Base-by-base conservation (phyloP, 2,797 vertebrate species). In the Nannoperca obscura region DNA sequence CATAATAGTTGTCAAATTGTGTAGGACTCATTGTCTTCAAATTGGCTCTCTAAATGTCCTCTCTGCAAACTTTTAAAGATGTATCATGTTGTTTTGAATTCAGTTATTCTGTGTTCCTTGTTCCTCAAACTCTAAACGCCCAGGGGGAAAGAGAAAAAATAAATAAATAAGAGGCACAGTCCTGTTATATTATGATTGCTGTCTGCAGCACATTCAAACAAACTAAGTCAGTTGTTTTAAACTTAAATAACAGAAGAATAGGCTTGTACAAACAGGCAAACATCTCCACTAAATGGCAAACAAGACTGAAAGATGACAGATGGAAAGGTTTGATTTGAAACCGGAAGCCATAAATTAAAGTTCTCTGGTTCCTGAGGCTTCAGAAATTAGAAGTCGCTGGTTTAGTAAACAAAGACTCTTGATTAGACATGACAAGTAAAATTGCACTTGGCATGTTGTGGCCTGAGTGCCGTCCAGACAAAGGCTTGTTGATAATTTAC, bases 321-420 rank as follows among this genome's bases (percentile, higher is more conserved):
- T 3, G 50, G 72, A 75, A 69, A 49, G 24, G 70, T 76, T 53
- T 67, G 67, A 86, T 80, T 77, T 74, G 40, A 77, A 84, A 85
- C 68, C 78, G 85, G 70, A 83, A 81, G 82, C 77, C 63, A 72
- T 84, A 58, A 86, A 86, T 90, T 90, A 84, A 84, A 86, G 61
- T 62, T 69, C 32, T 71, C 64, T 50, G 54, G 19, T 70, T 86
- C 69, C 49, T 0, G 19, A 32, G 57, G 76, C 59, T 85, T 85
- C 57, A 64, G 36, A 77, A 36, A 53, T 74, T 64, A 20, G 52
- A 81, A 52, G 64, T 54, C 68, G 55, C 53, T 70, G 3, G 65
- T 80, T 78, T 49, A 53, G 66, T 82, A 80, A 91, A 87, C 76
- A 89, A n/a, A 78, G 59, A 52, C 36, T 78, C 67, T 78, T 74